Evolutionary conservation across 1,140 invertebrate species (phyloP).

Genomic region (Euwallacea fornicatus): DNA sequence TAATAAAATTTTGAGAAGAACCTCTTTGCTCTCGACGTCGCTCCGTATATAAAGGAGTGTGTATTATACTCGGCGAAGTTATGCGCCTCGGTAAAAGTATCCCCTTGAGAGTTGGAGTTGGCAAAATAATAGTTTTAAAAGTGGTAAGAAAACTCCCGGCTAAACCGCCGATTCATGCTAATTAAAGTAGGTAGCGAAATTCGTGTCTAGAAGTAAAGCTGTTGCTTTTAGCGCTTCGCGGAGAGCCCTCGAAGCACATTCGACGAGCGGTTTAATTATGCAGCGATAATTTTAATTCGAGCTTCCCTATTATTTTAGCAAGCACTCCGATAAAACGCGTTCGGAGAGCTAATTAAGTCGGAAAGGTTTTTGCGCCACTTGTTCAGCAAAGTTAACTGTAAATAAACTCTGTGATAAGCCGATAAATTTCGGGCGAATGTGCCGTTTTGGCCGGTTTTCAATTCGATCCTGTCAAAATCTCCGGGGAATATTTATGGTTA

Average conservation of each 20-base stretch:
- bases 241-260: not conserved
- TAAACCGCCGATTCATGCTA: not conserved
- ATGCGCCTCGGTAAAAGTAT: too few relatives aligned
- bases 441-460: slow-evolving; percentile 21
- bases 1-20: too few relatives aligned
- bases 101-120: too few relatives aligned
- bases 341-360: not conserved
- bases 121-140: slow-evolving; percentile 3
- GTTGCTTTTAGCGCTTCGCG: slow-evolving; percentile 4
- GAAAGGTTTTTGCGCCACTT: slow-evolving; percentile 4
- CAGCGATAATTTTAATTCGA: slow-evolving; percentile 7
- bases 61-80: too few relatives aligned
- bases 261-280: slow-evolving; percentile 3
- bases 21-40: too few relatives aligned
- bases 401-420: slow-evolving; percentile 5
- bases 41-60: too few relatives aligned
- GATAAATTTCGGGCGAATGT: slow-evolving; percentile 23
- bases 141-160: not conserved
- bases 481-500: slow-evolving; percentile 29
- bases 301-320: slow-evolving; percentile 3
- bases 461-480: slow-evolving; percentile 28
- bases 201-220: slow-evolving; percentile 1
- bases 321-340: slow-evolving; percentile 2
- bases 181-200: not conserved
- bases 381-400: not conserved